phyloP scores from a whole-genome alignment of 1,140 invertebrate genomes.

The Diuraphis noxia region DNA sequence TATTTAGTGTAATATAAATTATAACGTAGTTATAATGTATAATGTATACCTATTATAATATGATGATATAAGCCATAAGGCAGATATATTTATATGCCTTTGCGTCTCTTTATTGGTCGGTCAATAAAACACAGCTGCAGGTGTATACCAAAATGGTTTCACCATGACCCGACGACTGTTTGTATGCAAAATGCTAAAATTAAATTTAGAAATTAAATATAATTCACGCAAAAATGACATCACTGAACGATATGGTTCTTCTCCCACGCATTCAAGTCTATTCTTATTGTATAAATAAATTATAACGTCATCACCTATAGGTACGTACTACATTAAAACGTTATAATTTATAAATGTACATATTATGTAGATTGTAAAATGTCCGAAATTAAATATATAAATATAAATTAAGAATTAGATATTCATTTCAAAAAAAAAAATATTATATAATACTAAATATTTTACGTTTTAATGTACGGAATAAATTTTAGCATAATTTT shows the following conservation, averaged over 20 bases:
- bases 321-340: too few species aligned
- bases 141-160: not conserved
- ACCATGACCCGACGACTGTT: not conserved
- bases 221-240: not conserved
- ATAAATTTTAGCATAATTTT: too few species aligned
- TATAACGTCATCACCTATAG: not conserved
- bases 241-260: not conserved
- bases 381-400: not conserved
- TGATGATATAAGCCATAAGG: too few species aligned
- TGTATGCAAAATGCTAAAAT: not conserved
- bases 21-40: not conserved
- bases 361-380: not conserved
- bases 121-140: not conserved
- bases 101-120: not conserved
- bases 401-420: too few species aligned
- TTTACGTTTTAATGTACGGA: too few species aligned
- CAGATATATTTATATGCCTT: not conserved
- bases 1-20: not conserved
- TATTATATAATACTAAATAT: too few species aligned
- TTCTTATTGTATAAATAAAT: not conserved
- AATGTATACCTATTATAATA: not conserved
- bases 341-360: not conserved
- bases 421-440: too few species aligned
- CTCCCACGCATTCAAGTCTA: not conserved
- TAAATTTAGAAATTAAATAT: not conserved